Conservation (phyloP, 2,888 invertebrate genomes). For the Cylindroiulus punctatus region DNA sequence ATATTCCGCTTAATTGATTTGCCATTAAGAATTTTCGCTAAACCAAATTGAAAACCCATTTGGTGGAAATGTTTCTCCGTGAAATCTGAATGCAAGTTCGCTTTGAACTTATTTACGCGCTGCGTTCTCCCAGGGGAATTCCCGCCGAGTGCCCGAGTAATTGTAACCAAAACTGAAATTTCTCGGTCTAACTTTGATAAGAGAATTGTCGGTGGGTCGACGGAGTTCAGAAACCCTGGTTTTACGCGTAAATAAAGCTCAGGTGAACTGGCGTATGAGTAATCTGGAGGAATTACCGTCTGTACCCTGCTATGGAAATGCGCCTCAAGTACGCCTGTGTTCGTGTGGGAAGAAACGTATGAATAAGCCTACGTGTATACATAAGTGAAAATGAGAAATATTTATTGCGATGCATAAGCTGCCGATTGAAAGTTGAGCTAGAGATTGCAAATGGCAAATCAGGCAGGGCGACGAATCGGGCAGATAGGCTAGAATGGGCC, state of each 20-base stretch:
- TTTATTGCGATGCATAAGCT: constrained; percentile 27
- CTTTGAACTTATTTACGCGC: not conserved
- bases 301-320: not conserved
- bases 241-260: not conserved
- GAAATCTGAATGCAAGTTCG: not conserved
- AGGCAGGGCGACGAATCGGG: not conserved
- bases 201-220: not conserved
- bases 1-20: not conserved
- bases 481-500: not conserved
- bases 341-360: not conserved
- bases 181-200: not conserved
- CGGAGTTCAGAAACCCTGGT: not conserved
- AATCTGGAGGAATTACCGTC: constrained; percentile 17
- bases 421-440: not conserved
- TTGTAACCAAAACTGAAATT: not conserved
- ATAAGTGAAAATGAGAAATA: constrained; percentile 30
- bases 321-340: not conserved
- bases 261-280: not conserved
- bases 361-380: not conserved
- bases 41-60: constrained; percentile 23
- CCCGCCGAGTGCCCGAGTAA: not conserved
- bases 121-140: not conserved
- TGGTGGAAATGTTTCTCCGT: not conserved
- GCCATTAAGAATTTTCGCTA: not conserved
- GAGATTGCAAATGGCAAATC: not conserved